Evolutionary conservation across 2,797 vertebrate genomes (phyloP).

Genomic region (Phoeniculus purpureus): DNA sequence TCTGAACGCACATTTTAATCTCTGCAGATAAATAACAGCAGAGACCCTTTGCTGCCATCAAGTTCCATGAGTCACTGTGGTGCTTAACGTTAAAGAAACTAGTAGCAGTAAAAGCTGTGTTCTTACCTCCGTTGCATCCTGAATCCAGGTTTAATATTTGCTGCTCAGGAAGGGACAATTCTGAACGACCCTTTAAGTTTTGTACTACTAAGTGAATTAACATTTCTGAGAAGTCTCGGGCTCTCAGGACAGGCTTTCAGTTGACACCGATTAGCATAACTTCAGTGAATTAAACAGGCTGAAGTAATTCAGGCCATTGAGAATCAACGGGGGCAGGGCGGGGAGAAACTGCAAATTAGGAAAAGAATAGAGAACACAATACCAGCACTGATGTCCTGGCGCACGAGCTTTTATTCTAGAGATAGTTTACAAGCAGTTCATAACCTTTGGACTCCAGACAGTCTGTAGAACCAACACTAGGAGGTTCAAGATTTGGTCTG

Average conservation of each 20-base stretch:
- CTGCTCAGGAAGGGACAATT: background rate
- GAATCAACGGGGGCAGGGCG: slow-evolving; percentile 39
- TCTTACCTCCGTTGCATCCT: background rate
- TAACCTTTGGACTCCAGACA: slow-evolving; percentile 82
- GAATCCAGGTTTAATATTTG: background rate
- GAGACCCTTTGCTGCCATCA: background rate
- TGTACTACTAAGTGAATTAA: slow-evolving; percentile 33
- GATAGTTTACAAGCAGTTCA: slow-evolving; percentile 79
- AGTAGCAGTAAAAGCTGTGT: background rate
- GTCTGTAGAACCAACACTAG: slow-evolving; percentile 68
- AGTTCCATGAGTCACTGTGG: background rate
- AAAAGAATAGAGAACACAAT: slow-evolving; percentile 53
- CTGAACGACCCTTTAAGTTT: background rate
- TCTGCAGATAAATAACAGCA: background rate
- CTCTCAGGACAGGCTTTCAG: slow-evolving; percentile 42
- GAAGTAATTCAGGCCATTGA: slow-evolving; percentile 56
- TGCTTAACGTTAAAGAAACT: background rate
- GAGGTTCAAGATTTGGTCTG: slow-evolving; percentile 74
- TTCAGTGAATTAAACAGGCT: slow-evolving; percentile 29
- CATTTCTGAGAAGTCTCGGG: slow-evolving; percentile 41
- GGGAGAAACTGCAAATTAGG: slow-evolving; percentile 64
- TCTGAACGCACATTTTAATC: background rate
- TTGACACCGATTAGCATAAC: slow-evolving; percentile 46
- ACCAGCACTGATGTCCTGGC: slow-evolving; percentile 36
- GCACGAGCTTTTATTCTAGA: slow-evolving; percentile 77